Evolutionary conservation across 2,113 vertebrate genomes (phyloP), one percentile per base, ranked within the genome.

Genomic region (Petaurus breviceps): DNA sequence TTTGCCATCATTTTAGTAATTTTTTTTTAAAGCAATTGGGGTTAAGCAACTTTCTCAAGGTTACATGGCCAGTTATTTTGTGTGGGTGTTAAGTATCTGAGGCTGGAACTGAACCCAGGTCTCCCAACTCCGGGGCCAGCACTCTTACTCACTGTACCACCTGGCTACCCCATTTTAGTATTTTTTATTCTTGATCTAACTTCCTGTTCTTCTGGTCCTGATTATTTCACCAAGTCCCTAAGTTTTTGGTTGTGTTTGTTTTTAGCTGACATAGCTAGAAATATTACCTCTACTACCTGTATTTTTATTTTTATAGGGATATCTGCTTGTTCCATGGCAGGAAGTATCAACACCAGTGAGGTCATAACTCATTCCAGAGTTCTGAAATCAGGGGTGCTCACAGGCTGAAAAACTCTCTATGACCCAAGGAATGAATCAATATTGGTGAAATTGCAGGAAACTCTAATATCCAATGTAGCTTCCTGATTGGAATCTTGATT

Each of bases 221-320:
- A 4, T 90, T 61, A 6, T 55, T 94, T 94, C 43, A 91, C n/a
- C 92, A 91, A 96, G 68, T 95, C 91, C 26, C 89, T 93, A 25
- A 92, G 26, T 10, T 92, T 14, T 57, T 95, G 54, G 55, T n/a
- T 54, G 54, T 68, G 55, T 8, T 77, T 68, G 28, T 68, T 68
- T 68, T 68, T n/a, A 77, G 37, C 14, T 77, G 14, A 7, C 19
- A n/a, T 77, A 37, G 37, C 37, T 77, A 77, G n/a, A 11, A 19
- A n/a, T 77, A 77, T n/a, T 77, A 77, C 14, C 37, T 14, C 14
- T 68, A 16, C 61, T 68, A 19, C 9, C n/a, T n/a, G 61, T 68
- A n/a, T 68, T 68, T 95, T 97, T 57, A 68, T 96, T 95, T 96
- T 95, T 94, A 53, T 90, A 49, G n/a, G 24, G 95, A 53, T 77